Evolutionary conservation across 35 echinoderm and acorn worm genomes (phyloP).

Genomic region (Strongylocentrotus purpuratus): DNA sequence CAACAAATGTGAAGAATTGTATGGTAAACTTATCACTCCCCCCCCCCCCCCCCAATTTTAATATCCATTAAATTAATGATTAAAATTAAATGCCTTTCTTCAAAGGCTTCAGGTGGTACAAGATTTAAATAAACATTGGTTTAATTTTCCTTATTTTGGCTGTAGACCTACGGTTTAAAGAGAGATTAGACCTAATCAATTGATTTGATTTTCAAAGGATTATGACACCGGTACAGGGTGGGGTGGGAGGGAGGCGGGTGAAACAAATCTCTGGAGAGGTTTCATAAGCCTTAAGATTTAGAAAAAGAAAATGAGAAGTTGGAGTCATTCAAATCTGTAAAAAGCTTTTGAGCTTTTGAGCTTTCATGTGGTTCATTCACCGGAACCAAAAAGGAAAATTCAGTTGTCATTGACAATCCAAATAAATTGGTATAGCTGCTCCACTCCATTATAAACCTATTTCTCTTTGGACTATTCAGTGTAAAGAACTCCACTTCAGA

Average conservation of each 20-base stretch:
- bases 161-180: not conserved
- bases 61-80: too few species aligned
- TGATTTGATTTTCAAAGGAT: not conserved
- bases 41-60: too few species aligned
- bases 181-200: not conserved
- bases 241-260: not conserved
- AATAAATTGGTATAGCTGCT: not conserved
- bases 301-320: not conserved
- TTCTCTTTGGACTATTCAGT: not conserved
- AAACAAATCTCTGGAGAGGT: not conserved
- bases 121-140: too few species aligned
- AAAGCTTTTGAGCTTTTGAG: not conserved
- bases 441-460: not conserved
- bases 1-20: too few species aligned
- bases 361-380: not conserved
- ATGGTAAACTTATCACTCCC: too few species aligned
- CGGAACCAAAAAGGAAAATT: not conserved
- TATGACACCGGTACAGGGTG: not conserved
- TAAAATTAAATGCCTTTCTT: too few species aligned
- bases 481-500: not conserved
- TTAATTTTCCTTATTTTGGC: not conserved
- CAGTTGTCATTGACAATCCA: slow-evolving; percentile 9
- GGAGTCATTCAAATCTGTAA: not conserved
- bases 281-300: not conserved
- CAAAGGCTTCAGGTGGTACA: too few species aligned